Percentiles rank a stretch among this genome's conserved stretches.
Evolutionary conservation across 2,888 invertebrate genomes (phyloP).

Genomic region (Tetrapedia diversipes): DNA sequence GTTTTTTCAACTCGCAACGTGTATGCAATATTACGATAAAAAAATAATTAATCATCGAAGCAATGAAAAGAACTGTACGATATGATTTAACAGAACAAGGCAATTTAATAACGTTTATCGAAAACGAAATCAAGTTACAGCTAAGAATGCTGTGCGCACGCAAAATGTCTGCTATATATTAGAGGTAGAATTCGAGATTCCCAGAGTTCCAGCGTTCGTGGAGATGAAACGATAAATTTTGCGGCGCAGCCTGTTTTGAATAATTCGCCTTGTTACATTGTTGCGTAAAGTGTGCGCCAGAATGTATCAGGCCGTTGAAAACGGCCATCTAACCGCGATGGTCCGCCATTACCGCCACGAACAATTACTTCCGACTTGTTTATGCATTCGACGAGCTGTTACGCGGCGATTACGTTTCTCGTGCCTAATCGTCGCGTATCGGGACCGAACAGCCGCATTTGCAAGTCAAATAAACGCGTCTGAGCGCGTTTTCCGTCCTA

Average conservation of each 20-base stretch:
- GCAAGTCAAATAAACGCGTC: slow-evolving; percentile 62
- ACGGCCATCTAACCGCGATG: not conserved
- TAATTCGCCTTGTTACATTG: not conserved
- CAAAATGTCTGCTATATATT: too few species aligned
- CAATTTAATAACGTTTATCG: too few species aligned
- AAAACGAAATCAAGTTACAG: too few species aligned
- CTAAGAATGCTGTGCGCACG: too few species aligned
- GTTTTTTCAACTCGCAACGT: too few species aligned
- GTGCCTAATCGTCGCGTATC: slow-evolving; percentile 53
- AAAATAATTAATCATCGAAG: too few species aligned
- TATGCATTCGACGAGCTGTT: slow-evolving; percentile 47
- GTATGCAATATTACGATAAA: too few species aligned
- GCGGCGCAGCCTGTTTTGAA: not conserved
- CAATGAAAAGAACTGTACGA: too few species aligned
- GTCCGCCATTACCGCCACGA: slow-evolving; percentile 32
- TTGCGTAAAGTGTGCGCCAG: not conserved
- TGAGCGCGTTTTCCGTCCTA: slow-evolving; percentile 39
- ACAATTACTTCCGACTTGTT: slow-evolving; percentile 45
- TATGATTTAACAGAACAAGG: too few species aligned
- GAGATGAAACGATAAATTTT: not conserved
- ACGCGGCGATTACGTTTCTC: slow-evolving; percentile 51
- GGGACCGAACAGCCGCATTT: slow-evolving; percentile 57
- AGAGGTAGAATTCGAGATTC: too few species aligned
- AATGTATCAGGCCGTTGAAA: not conserved
- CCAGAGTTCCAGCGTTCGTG: too few species aligned